These are phyloP conservation scores for Neuroscelio doddi DNA, from an alignment of 2,888 invertebrate genomes.

Conservation along the genomic window DNA sequence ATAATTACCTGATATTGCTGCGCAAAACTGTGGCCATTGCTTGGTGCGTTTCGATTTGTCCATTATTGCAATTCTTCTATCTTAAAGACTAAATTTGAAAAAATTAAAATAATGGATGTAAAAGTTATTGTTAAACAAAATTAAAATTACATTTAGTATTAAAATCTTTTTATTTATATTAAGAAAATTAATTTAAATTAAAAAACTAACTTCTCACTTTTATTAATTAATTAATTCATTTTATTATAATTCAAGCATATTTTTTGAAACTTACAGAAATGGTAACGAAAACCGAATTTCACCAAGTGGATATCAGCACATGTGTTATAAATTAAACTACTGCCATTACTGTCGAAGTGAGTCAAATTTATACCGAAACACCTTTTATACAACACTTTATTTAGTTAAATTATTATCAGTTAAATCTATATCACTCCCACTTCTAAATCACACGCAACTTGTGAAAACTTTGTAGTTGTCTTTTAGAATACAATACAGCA, in stretches of 20 bases:
- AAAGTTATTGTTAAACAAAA: not conserved
- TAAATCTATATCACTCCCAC: constrained; percentile 6
- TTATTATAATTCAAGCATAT: not conserved
- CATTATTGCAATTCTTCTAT: constrained; percentile 53
- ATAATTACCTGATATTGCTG: constrained; percentile 65
- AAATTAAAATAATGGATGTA: not conserved
- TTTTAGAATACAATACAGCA: not conserved
- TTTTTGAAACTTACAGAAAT: not conserved
- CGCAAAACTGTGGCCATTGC: constrained; percentile 68
- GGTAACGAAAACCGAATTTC: not conserved
- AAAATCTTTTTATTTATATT: not conserved
- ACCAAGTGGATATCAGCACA: not conserved
- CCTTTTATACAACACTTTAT: constrained; percentile 8
- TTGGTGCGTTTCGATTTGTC: constrained; percentile 55
- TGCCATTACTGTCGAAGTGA: constrained; percentile 1
- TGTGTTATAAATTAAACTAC: not conserved
- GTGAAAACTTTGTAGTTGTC: not conserved
- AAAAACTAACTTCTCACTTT: not conserved
- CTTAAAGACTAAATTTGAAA: not conserved
- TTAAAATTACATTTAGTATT: not conserved
- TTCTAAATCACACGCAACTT: not conserved
- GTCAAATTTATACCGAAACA: not conserved
- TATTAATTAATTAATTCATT: too few relatives aligned
- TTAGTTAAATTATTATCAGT: constrained; percentile 10
- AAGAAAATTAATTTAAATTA: not conserved